Percentiles rank a stretch among this genome's conserved stretches.
Evolutionary conservation across 2,888 invertebrate species (phyloP).

Genomic region (Microctonus aethiopoides): DNA sequence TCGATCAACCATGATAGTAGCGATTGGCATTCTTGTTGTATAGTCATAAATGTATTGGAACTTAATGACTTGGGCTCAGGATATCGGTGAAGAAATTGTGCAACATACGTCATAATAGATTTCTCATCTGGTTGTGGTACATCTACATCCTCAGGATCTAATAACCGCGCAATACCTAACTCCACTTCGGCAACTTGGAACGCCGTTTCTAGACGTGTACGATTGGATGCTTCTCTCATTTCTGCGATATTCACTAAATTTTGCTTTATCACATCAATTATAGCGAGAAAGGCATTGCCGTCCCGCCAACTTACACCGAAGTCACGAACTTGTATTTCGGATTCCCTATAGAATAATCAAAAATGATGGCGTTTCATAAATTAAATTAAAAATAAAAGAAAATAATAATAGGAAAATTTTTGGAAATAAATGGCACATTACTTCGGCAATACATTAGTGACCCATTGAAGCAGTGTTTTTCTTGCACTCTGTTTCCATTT

Average conservation of each 20-base stretch:
- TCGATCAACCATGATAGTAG: constrained; percentile 85
- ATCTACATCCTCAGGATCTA: constrained; percentile 97
- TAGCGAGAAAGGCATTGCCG: constrained; percentile 93
- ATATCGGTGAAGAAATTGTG: constrained; percentile 96
- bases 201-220: constrained; percentile 88
- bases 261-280: constrained; percentile 94
- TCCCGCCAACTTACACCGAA: constrained; percentile 97
- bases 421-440: constrained; percentile 56
- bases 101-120: constrained; percentile 98
- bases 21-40: constrained; percentile 84
- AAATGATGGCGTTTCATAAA: not conserved
- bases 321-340: constrained; percentile 89
- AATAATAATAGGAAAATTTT: constrained; percentile 23
- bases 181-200: constrained; percentile 93
- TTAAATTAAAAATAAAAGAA: not conserved
- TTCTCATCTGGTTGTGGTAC: constrained; percentile 96
- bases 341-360: constrained; percentile 76
- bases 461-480: constrained; percentile 93
- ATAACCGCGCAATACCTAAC: constrained; percentile 88
- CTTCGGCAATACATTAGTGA: constrained; percentile 89
- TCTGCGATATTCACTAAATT: constrained; percentile 90
- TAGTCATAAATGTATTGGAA: constrained; percentile 79
- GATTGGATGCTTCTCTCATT: constrained; percentile 81
- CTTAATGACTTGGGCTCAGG: constrained; percentile 85
- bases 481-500: constrained; percentile 91